phyloP scores from a whole-genome alignment of 2,888 invertebrate species.

The Chrysolina oricalcia region DNA sequence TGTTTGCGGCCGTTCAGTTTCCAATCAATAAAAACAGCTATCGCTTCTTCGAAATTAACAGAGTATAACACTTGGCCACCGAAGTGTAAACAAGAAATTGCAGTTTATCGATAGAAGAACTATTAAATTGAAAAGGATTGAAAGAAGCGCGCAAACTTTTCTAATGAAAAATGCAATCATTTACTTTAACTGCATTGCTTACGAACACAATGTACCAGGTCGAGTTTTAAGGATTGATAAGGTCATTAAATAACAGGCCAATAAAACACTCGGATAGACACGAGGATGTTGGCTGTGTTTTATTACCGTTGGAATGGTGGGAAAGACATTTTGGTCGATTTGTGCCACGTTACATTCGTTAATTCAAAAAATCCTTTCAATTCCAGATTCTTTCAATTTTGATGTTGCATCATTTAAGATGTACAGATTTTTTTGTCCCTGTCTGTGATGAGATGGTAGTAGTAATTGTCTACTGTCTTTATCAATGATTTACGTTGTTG shows the following conservation, averaged over 20 bases:
- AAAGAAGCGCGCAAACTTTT: constrained; percentile 22
- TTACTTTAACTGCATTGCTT: constrained; percentile 4
- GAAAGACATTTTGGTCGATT: not conserved
- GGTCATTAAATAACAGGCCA: not conserved
- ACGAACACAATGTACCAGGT: not conserved
- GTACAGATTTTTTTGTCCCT: too few relatives aligned
- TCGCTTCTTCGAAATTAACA: constrained; percentile 22
- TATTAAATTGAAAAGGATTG: constrained; percentile 9
- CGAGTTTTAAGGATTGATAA: not conserved
- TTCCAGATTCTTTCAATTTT: not conserved
- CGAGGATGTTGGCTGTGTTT: not conserved
- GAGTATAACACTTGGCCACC: constrained; percentile 20
- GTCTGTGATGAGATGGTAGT: too few relatives aligned
- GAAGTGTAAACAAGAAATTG: constrained; percentile 29
- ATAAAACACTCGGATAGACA: not conserved
- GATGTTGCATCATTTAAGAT: too few relatives aligned
- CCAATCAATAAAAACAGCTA: constrained; percentile 14
- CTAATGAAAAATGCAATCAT: constrained; percentile 19
- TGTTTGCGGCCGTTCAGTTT: not conserved
- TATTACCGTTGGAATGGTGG: not conserved
- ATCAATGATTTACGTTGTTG: too few relatives aligned
- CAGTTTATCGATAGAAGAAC: constrained; percentile 23
- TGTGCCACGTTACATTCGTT: not conserved
- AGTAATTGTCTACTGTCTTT: too few relatives aligned
- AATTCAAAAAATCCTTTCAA: not conserved